Conservation (phyloP, 2,113 vertebrate genomes). For the Cynoglossus semilaevis region DNA sequence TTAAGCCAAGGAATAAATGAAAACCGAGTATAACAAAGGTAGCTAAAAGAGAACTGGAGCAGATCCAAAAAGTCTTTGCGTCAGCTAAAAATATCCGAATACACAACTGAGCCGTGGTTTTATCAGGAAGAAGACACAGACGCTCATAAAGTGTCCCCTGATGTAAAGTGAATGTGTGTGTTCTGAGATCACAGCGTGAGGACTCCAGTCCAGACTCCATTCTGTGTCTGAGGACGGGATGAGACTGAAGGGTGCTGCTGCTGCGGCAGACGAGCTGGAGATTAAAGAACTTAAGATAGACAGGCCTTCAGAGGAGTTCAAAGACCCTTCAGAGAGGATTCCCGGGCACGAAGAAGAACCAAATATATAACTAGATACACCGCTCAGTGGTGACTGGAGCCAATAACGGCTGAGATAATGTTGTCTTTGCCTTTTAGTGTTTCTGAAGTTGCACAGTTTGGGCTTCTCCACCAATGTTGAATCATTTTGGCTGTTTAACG, state of each 20-base stretch:
- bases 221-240: conserved; percentile 50
- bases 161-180: conserved; percentile 11
- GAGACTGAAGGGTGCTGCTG: conserved; percentile 63
- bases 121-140: conserved; percentile 7
- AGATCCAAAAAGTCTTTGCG: neutral
- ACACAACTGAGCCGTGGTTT: neutral
- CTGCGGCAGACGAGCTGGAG: conserved; percentile 54
- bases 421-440: too few species aligned
- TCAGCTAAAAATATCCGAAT: neutral
- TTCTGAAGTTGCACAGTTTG: too few species aligned
- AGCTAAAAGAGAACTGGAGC: too few species aligned
- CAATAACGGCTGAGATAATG: too few species aligned
- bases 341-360: too few species aligned
- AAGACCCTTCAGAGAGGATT: conserved; percentile 45
- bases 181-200: conserved; percentile 47
- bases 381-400: too few species aligned
- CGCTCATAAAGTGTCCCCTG: neutral
- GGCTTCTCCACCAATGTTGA: too few species aligned
- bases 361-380: too few species aligned
- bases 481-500: too few species aligned
- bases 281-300: conserved; percentile 67
- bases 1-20: too few species aligned
- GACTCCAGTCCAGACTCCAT: conserved; percentile 45
- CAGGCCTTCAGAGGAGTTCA: conserved; percentile 57
- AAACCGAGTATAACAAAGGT: too few species aligned